A percentile compares a stretch with the other conserved stretches of the same genome.
phyloP scores from a whole-genome alignment of 1,140 invertebrate genomes.

The Rhynchophorus ferrugineus region DNA sequence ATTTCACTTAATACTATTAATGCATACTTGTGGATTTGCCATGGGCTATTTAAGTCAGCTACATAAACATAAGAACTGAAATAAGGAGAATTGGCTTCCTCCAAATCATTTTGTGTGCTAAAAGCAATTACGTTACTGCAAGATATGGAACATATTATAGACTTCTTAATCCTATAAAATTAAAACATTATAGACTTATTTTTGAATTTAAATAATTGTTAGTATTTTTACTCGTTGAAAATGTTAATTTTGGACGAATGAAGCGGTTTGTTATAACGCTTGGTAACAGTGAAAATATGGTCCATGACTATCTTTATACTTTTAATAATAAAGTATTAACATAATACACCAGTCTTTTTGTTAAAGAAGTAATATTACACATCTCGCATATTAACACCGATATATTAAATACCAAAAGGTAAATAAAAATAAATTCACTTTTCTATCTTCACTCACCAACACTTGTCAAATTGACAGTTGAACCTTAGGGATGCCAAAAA shows the following conservation, averaged over 20 bases:
- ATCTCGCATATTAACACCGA: too few relatives aligned
- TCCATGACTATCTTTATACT: constrained; percentile 26
- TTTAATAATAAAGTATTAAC: not conserved
- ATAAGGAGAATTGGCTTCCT: constrained; percentile 55
- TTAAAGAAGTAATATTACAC: not conserved
- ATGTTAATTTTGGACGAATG: constrained; percentile 25
- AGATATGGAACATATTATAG: constrained; percentile 61
- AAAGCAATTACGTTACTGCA: constrained; percentile 75
- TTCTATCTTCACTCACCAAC: too few relatives aligned
- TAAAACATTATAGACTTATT: too few relatives aligned
- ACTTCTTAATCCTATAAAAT: constrained; percentile 33
- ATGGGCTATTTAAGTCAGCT: constrained; percentile 78
- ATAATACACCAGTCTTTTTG: not conserved
- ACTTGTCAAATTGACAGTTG: too few relatives aligned
- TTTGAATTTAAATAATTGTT: constrained; percentile 8
- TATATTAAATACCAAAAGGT: too few relatives aligned
- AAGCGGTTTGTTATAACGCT: constrained; percentile 27
- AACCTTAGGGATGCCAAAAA: too few relatives aligned
- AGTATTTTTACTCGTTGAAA: constrained; percentile 27
- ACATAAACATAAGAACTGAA: constrained; percentile 78
- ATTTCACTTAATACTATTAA: not conserved
- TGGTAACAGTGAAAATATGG: constrained; percentile 35
- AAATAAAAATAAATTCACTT: too few relatives aligned
- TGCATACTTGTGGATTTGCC: constrained; percentile 66
- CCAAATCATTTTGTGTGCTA: constrained; percentile 61